These are phyloP conservation scores for Pristionchus arcanus DNA, from an alignment of 2,888 invertebrate genomes.

Conservation along the genomic window DNA sequence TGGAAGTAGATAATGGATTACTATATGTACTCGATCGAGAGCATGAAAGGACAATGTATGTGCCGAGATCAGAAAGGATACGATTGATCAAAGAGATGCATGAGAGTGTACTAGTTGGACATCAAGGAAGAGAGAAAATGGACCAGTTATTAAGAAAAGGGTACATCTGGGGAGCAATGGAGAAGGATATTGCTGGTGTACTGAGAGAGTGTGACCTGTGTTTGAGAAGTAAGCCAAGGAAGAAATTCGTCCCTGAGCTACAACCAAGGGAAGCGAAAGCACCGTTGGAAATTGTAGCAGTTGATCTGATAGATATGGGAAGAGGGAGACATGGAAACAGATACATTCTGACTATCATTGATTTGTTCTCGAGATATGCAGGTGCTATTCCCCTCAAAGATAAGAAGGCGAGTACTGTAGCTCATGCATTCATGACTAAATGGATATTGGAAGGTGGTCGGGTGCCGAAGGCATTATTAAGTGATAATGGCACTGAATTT, in stretches of 20 bases:
- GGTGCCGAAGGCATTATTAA: not conserved
- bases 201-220: not conserved
- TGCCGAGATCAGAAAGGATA: not conserved
- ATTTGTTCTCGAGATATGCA: not conserved
- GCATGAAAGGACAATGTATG: not conserved
- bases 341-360: slow-evolving; percentile 22
- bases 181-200: not conserved
- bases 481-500: not conserved
- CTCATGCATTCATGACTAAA: not conserved
- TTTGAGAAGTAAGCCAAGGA: not conserved
- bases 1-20: not conserved
- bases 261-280: slow-evolving; percentile 3
- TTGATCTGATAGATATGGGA: no score
- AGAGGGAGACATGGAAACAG: not conserved
- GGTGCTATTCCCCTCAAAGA: not conserved
- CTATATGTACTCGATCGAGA: not conserved
- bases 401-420: slow-evolving; percentile 8
- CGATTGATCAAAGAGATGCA: not conserved
- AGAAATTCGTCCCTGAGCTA: not conserved
- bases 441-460: no score
- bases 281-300: not conserved
- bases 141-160: not conserved
- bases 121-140: not conserved
- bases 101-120: no score
- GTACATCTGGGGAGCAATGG: slow-evolving; percentile 10